phyloP scores from a whole-genome alignment of 2,888 invertebrate genomes.

The Phortica magna region DNA sequence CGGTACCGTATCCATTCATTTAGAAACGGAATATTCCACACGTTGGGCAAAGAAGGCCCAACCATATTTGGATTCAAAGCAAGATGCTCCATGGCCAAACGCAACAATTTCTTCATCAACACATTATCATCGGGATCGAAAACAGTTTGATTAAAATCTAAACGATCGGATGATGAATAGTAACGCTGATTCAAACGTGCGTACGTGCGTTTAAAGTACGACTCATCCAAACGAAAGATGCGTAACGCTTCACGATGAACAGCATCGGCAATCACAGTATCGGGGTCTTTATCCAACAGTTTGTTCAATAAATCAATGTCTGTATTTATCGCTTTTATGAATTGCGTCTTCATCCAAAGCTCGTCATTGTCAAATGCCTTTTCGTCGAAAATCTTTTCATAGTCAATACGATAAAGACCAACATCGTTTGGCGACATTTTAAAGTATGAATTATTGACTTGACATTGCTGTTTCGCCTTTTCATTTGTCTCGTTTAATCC shows the following conservation, averaged over 20 bases:
- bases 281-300: slow-evolving; percentile 28
- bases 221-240: slow-evolving; percentile 46
- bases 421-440: slow-evolving; percentile 13
- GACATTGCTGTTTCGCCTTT: too few relatives aligned
- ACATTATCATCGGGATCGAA: slow-evolving; percentile 62
- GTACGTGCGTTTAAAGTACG: slow-evolving; percentile 42
- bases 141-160: slow-evolving; percentile 45
- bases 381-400: slow-evolving; percentile 45
- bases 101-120: slow-evolving; percentile 64
- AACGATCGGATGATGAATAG: background rate
- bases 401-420: slow-evolving; percentile 48
- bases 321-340: slow-evolving; percentile 51
- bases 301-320: slow-evolving; percentile 50
- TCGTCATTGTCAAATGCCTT: slow-evolving; percentile 28
- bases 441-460: slow-evolving; percentile 35
- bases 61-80: slow-evolving; percentile 68
- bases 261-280: slow-evolving; percentile 33
- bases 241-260: slow-evolving; percentile 48
- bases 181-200: background rate
- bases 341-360: slow-evolving; percentile 43
- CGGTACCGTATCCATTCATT: slow-evolving; percentile 68
- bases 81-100: slow-evolving; percentile 58
- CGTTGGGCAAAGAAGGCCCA: slow-evolving; percentile 68
- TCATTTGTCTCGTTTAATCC: too few relatives aligned
- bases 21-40: slow-evolving; percentile 65